phyloP scores from a whole-genome alignment of 2,888 invertebrate genomes.

The Apamea crenata region DNA sequence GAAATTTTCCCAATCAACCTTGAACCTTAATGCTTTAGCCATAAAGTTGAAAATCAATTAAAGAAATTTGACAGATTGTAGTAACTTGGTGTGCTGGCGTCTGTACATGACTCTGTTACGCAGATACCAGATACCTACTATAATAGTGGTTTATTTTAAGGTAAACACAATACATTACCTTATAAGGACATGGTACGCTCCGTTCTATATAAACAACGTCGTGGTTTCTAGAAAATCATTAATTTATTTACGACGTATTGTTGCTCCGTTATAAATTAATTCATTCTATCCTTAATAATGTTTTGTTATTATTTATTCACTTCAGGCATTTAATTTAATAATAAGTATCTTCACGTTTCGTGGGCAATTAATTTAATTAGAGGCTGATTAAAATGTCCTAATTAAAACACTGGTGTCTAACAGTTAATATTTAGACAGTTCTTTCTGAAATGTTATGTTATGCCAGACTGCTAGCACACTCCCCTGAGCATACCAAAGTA shows the following conservation, averaged over 20 bases:
- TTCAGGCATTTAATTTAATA: conserved; percentile 16
- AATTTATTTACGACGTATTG: conserved; percentile 28
- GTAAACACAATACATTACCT: conserved; percentile 11
- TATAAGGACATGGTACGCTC: background rate
- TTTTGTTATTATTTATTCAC: conserved; percentile 22
- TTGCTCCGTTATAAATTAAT: conserved; percentile 19
- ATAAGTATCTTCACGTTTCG: background rate
- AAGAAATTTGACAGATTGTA: too few relatives aligned
- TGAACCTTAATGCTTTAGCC: too few relatives aligned
- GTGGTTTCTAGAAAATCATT: conserved; percentile 25
- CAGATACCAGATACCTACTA: background rate
- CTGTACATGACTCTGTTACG: background rate
- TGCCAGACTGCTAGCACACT: background rate
- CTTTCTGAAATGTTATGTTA: conserved; percentile 8
- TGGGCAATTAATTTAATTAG: conserved; percentile 17
- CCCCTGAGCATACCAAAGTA: conserved; percentile 16
- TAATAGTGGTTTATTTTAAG: conserved; percentile 10
- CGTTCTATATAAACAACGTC: conserved; percentile 27
- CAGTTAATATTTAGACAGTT: background rate
- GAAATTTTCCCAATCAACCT: too few relatives aligned
- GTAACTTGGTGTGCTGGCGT: too few relatives aligned
- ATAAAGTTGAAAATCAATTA: too few relatives aligned
- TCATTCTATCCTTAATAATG: conserved; percentile 20
- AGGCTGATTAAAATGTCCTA: background rate
- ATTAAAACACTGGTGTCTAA: conserved; percentile 6